A percentile compares a stretch with the other conserved stretches of the same genome.
These are phyloP conservation scores for Ctenopoma kingsleyae DNA, from an alignment of 2,797 vertebrate genomes.

Conservation along the genomic window DNA sequence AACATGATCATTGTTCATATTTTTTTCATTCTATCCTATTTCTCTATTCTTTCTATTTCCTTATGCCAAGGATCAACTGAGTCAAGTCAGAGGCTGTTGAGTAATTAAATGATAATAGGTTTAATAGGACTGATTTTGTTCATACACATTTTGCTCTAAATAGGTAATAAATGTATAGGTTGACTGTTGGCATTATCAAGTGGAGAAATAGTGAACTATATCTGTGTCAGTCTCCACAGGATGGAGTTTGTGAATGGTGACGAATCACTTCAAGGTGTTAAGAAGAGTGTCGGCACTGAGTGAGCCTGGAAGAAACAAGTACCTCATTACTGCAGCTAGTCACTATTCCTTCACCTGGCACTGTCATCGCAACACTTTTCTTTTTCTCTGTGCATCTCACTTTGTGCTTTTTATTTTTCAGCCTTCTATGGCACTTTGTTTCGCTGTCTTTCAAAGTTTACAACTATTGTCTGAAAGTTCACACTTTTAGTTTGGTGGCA, in stretches of 20 bases:
- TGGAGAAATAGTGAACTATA: conserved; percentile 11
- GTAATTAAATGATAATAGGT: no score
- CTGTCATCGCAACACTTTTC: conserved; percentile 64
- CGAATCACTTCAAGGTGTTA: conserved; percentile 66
- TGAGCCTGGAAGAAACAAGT: conserved; percentile 53
- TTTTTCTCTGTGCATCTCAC: conserved; percentile 32
- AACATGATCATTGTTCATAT: no score
- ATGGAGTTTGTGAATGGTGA: conserved; percentile 61
- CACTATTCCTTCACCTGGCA: conserved; percentile 60
- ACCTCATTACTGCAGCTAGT: conserved; percentile 70
- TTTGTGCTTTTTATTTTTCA: conserved; percentile 47
- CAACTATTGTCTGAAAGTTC: conserved; percentile 75
- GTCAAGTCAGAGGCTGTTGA: no score
- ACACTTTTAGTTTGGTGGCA: conserved; percentile 74
- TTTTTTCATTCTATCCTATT: no score
- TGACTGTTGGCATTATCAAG: neutral
- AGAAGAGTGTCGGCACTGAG: conserved; percentile 51
- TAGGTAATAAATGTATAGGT: neutral
- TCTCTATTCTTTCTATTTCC: no score
- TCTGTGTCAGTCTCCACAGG: conserved; percentile 28
- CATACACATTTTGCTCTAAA: no score
- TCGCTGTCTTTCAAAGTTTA: conserved; percentile 70
- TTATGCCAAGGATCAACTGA: no score
- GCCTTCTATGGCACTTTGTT: conserved; percentile 32
- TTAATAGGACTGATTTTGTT: no score